These are phyloP conservation scores for Nomada fucata DNA, from an alignment of 2,888 invertebrate species.

Conservation along the genomic window DNA sequence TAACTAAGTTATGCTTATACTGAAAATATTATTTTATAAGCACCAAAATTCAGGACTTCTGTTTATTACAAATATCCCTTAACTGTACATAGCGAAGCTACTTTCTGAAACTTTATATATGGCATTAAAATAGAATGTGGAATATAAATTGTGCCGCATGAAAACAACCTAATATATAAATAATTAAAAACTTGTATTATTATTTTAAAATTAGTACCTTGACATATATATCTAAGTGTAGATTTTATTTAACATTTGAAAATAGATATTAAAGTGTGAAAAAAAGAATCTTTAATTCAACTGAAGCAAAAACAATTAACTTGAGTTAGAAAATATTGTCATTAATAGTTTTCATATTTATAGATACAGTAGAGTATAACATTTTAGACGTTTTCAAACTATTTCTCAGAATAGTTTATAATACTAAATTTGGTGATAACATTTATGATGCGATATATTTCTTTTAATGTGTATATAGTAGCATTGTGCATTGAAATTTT, in stretches of 20 bases:
- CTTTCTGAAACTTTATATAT: not conserved
- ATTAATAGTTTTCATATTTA: slow-evolving; percentile 1
- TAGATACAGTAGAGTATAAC: not conserved
- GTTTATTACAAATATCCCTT: slow-evolving; percentile 1
- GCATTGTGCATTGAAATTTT: slow-evolving; percentile 36
- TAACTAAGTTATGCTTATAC: slow-evolving; percentile 1
- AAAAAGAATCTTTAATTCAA: not conserved
- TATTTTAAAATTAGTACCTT: not conserved
- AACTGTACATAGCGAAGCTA: not conserved
- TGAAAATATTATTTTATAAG: slow-evolving; percentile 22
- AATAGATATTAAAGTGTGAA: not conserved
- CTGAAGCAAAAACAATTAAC: not conserved
- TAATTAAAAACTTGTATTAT: not conserved
- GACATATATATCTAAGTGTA: too few relatives aligned
- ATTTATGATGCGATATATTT: slow-evolving; percentile 22
- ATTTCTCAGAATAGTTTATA: slow-evolving; percentile 16
- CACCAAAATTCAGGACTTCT: slow-evolving; percentile 17
- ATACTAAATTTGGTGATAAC: slow-evolving; percentile 23
- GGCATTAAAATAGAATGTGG: not conserved
- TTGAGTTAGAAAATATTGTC: not conserved
- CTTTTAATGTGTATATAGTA: slow-evolving; percentile 25
- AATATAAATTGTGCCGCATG: not conserved
- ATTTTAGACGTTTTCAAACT: slow-evolving; percentile 13
- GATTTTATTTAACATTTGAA: not conserved
- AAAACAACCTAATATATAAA: too few relatives aligned